phyloP scores from a whole-genome alignment of 2,888 invertebrate genomes.

The Allolobophora icterica region DNA sequence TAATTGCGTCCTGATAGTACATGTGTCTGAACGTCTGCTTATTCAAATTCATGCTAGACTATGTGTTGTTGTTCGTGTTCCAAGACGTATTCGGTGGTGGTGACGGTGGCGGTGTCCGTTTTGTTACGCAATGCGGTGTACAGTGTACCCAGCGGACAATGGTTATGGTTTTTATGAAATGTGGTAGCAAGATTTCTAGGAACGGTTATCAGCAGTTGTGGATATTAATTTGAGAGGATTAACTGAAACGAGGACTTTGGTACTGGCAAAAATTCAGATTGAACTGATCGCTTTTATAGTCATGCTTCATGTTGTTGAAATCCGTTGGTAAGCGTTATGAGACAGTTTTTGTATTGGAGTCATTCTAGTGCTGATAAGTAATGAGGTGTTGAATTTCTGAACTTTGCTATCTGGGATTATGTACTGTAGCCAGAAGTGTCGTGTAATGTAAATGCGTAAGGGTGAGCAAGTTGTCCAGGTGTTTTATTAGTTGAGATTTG shows the following conservation, averaged over 20 bases:
- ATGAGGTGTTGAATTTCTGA: background rate
- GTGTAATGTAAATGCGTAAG: background rate
- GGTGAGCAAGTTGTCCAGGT: background rate
- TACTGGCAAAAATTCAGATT: background rate
- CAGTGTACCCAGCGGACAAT: background rate
- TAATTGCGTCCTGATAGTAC: background rate
- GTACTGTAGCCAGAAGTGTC: background rate
- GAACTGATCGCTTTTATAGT: background rate
- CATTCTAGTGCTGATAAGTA: background rate
- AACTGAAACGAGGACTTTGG: no score
- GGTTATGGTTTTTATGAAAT: background rate
- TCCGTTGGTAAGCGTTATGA: background rate
- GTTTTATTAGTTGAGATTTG: background rate
- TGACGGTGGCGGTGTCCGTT: background rate
- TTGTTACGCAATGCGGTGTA: background rate
- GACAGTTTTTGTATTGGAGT: background rate
- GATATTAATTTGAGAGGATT: background rate
- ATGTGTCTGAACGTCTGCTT: background rate
- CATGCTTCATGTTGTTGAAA: constrained; percentile 8
- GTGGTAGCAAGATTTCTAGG: background rate
- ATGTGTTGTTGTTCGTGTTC: background rate
- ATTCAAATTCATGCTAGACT: constrained; percentile 10
- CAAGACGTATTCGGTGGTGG: background rate
- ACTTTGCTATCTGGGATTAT: background rate
- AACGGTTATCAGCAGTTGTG: background rate